Percentiles rank a stretch among this genome's conserved stretches.
These are phyloP conservation scores for Fragum fragum DNA, from an alignment of 2,888 invertebrate species.

Conservation along the genomic window DNA sequence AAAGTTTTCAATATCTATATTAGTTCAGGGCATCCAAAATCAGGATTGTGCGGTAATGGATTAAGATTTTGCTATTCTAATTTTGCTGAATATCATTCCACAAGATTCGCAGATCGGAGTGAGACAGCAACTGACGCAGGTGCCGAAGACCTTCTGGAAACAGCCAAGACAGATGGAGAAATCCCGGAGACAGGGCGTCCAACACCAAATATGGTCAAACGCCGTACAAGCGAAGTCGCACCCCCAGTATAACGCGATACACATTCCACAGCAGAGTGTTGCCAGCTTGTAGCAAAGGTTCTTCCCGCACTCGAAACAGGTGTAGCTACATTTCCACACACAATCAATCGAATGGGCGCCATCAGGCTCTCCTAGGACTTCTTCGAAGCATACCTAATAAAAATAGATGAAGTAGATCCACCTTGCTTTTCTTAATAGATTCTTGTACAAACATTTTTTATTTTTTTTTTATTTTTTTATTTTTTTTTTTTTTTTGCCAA, in stretches of 20 bases:
- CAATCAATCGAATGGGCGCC: conserved; percentile 88
- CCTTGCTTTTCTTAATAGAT: too few relatives aligned
- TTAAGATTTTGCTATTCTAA: conserved; percentile 56
- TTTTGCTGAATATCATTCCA: conserved; percentile 68
- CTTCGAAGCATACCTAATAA: conserved; percentile 74
- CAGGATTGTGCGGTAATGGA: too few relatives aligned
- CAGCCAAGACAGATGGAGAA: conserved; percentile 89
- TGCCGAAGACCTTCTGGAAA: conserved; percentile 85
- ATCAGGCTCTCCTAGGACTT: conserved; percentile 80
- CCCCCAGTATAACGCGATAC: conserved; percentile 89
- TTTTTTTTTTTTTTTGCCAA: too few relatives aligned
- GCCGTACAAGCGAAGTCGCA: conserved; percentile 88
- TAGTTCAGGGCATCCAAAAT: too few relatives aligned
- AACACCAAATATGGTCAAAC: conserved; percentile 91
- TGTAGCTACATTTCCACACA: conserved; percentile 90
- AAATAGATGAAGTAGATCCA: too few relatives aligned
- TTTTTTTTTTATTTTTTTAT: too few relatives aligned
- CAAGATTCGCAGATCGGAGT: conserved; percentile 90
- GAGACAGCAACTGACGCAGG: conserved; percentile 87
- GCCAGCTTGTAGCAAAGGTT: conserved; percentile 91
- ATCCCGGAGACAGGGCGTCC: conserved; percentile 90
- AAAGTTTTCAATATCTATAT: too few relatives aligned
- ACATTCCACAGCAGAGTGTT: conserved; percentile 90
- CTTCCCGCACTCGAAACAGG: conserved; percentile 90
- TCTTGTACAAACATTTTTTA: too few relatives aligned